Evolutionary conservation across 1,140 invertebrate genomes (phyloP), one percentile per base, ranked within the genome.

Genomic region (Caerostris darwini): DNA sequence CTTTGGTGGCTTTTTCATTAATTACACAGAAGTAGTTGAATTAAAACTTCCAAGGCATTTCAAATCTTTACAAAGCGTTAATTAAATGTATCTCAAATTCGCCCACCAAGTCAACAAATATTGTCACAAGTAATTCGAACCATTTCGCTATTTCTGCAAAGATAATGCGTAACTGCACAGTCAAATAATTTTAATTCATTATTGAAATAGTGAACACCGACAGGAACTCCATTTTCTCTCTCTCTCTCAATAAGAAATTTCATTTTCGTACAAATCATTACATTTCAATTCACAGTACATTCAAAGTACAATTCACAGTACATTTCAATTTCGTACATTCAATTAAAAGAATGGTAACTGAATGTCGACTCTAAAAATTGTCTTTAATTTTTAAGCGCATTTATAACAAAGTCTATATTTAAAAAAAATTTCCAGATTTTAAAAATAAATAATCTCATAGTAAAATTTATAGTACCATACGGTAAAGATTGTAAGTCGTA

Each of bases 351-450:
- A 59, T 64, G 19, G n/a, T n/a, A n/a, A n/a, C n/a, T n/a, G n/a
- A n/a, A n/a, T n/a, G 6, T 64, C 50, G 17, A 64, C 5, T 89
- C 56, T 10, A 34, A 56, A 59, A 89, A 71, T 69, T 57, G 54
- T 69, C 34, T 64, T 17, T 77, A 34, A 77, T 77, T 77, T 77
- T 77, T 77, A 77, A 56, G 17, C 54, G 81, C 53, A 83, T 77
- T 77, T 34, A 3, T 77, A 4, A 7, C 14, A n/a, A 77, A 7
- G 58, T 19, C 5, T 34, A 64, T 0, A 4, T 3, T 12, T 10
- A 34, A n/a, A 17, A n/a, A n/a, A n/a, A n/a, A n/a, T n/a, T n/a
- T n/a, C n/a, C n/a, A n/a, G n/a, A n/a, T n/a, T n/a, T n/a, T n/a
- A n/a, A n/a, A n/a, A n/a, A n/a, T n/a, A n/a, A n/a, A n/a, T n/a